Base-by-base conservation (phyloP, 1,140 invertebrate genomes). In the Drosophila kanapiae region DNA sequence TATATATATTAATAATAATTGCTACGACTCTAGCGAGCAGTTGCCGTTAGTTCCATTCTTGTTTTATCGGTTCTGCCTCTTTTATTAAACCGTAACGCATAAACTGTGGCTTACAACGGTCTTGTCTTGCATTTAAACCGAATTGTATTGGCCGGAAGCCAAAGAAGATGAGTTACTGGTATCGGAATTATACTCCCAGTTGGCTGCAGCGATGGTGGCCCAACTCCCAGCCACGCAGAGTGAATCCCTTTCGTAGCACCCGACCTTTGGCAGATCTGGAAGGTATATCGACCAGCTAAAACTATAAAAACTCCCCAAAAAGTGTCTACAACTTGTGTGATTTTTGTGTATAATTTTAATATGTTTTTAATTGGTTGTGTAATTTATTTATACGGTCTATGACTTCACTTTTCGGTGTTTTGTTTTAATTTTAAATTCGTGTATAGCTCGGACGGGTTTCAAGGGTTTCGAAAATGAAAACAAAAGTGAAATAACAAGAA, bases 121-220 rank as follows among this genome's bases (percentile, higher is more conserved):
- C 9, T 42, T 18, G 33, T 18, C 31, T 13, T 6, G 18, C 16
- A 13, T 56, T 43, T 56, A n/a, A 67, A 33, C 35, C 18, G 10
- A 48, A 42, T 58, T 40, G 58, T 54, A 23, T 31, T 48, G 43
- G 63, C 33, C 45, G 29, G 35, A 38, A 57, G 51, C 37, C n/a
- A 59, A 31, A 40, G 33, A 92, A 54, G 33, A 92, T 92, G 91
- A 56, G 49, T 54, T 62, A 70, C 68, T 92, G 87, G 91, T 92
- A 92, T 78, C 63, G 84, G n/a, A 80, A 58, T 40, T 91, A 91
- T 64, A 65, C 91, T 11, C 91, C 91, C 40, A 68, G 60, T 43
- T 92, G 91, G 91, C 27, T 90, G 14, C 82, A 92, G 57, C 84
- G 87, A 40, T 92, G 77, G 75, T 82, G 71, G 85, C 72, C 71